Evolutionary conservation across 2,888 invertebrate species (phyloP).

Genomic region (Pyralis farinalis): DNA sequence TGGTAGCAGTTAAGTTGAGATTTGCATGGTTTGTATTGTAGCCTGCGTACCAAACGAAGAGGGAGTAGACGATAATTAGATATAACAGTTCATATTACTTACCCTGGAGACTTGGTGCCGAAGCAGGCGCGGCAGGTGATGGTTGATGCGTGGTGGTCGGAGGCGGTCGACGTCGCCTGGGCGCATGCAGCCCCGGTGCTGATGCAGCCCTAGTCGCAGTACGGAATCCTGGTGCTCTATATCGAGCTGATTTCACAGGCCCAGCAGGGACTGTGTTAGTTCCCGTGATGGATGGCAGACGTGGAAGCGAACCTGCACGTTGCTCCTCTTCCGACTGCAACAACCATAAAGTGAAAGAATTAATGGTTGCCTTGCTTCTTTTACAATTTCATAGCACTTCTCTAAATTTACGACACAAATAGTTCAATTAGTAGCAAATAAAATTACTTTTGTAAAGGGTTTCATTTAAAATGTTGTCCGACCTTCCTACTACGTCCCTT

Average conservation of each 20-base stretch:
- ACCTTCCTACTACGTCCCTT: too few species aligned
- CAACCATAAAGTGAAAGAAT: too few species aligned
- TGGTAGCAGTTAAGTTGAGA: too few species aligned
- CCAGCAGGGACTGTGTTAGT: conserved; percentile 77
- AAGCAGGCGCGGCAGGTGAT: conserved; percentile 61
- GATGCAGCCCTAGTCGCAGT: conserved; percentile 88
- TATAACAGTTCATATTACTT: conserved; percentile 45
- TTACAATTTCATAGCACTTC: too few species aligned
- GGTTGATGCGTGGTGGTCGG: conserved; percentile 62
- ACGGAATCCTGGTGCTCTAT: conserved; percentile 91
- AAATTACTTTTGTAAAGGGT: too few species aligned
- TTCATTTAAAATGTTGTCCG: too few species aligned
- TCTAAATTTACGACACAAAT: too few species aligned
- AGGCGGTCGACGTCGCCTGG: conserved; percentile 79
- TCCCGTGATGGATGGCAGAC: conserved; percentile 81
- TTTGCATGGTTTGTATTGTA: too few species aligned
- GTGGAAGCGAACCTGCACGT: conserved; percentile 89
- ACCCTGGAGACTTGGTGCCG: conserved; percentile 81
- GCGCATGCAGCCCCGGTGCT: conserved; percentile 88
- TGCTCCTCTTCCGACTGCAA: conserved; percentile 78
- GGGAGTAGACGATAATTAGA: too few species aligned
- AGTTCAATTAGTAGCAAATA: too few species aligned
- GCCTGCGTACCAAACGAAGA: too few species aligned
- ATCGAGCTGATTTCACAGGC: conserved; percentile 91
- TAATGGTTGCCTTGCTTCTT: too few species aligned